Evolutionary conservation across 2,888 invertebrate genomes (phyloP).

Genomic region (Lasiommata megera): DNA sequence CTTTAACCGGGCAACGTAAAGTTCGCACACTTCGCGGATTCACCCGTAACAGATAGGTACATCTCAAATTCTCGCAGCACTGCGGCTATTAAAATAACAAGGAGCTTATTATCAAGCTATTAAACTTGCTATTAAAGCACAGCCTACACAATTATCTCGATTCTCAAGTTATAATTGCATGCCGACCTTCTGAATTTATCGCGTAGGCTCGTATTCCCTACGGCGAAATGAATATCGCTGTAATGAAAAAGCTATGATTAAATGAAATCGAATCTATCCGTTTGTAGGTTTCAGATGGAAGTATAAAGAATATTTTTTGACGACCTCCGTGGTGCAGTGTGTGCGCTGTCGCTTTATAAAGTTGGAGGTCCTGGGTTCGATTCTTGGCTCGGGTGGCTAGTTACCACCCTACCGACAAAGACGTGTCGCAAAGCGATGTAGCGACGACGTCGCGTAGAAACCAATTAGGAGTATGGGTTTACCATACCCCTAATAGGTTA

Average conservation of each 20-base stretch:
- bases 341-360: too few relatives aligned
- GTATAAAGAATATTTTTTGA: too few relatives aligned
- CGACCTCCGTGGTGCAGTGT: too few relatives aligned
- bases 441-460: too few relatives aligned
- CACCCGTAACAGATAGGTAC: not conserved
- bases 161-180: slow-evolving; percentile 43
- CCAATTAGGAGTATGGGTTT: too few relatives aligned
- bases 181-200: slow-evolving; percentile 46
- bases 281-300: slow-evolving; percentile 27
- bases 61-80: slow-evolving; percentile 1
- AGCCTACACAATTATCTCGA: slow-evolving; percentile 40
- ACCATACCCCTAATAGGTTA: too few relatives aligned
- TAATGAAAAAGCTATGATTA: slow-evolving; percentile 46
- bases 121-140: slow-evolving; percentile 49
- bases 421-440: too few relatives aligned
- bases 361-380: too few relatives aligned
- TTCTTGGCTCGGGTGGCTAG: too few relatives aligned
- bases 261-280: slow-evolving; percentile 42
- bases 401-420: too few relatives aligned
- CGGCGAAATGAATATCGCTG: slow-evolving; percentile 44
- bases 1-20: too few relatives aligned
- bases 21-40: not conserved
- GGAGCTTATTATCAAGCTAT: slow-evolving; percentile 55
- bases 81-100: slow-evolving; percentile 39
- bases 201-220: slow-evolving; percentile 35